These are phyloP conservation scores for Loripinus fragilis DNA, from an alignment of 2,888 invertebrate genomes.

Conservation along the genomic window DNA sequence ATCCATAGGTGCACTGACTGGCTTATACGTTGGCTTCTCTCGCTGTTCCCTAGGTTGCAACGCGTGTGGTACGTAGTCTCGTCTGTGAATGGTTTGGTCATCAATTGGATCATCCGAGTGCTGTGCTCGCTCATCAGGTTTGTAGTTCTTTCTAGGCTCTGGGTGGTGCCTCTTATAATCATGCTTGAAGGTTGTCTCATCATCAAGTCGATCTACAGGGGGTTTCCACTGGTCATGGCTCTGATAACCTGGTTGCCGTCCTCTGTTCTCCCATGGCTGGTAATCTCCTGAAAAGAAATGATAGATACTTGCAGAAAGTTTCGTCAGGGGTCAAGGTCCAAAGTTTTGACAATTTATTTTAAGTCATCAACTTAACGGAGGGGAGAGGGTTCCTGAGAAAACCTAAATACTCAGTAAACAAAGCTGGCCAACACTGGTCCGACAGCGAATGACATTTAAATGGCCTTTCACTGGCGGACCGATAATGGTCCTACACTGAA, in stretches of 20 bases:
- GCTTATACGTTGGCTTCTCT: constrained; percentile 74
- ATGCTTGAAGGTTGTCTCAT: constrained; percentile 79
- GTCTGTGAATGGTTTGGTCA: constrained; percentile 80
- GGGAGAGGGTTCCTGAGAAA: no score
- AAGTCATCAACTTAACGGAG: no score
- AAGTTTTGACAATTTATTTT: no score
- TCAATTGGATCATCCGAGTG: constrained; percentile 80
- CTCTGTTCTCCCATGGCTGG: constrained; percentile 75
- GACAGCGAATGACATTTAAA: no score
- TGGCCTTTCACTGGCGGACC: no score
- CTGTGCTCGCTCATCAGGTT: constrained; percentile 76
- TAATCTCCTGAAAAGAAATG: constrained; percentile 76
- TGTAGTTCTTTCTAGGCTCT: constrained; percentile 74
- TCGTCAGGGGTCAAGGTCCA: no score
- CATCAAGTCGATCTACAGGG: constrained; percentile 79
- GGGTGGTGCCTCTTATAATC: constrained; percentile 78
- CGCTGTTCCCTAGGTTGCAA: constrained; percentile 70
- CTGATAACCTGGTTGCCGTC: constrained; percentile 60
- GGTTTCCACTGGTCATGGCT: constrained; percentile 74
- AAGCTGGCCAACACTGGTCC: no score
- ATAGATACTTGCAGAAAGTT: no score
- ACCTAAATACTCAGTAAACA: no score
- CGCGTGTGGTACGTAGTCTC: constrained; percentile 80
- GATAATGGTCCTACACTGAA: no score
- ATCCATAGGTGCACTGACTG: constrained; percentile 77